Evolutionary conservation across 2,888 invertebrate genomes (phyloP), one percentile per base, ranked within the genome.

Genomic region (Campoletis raptor): DNA sequence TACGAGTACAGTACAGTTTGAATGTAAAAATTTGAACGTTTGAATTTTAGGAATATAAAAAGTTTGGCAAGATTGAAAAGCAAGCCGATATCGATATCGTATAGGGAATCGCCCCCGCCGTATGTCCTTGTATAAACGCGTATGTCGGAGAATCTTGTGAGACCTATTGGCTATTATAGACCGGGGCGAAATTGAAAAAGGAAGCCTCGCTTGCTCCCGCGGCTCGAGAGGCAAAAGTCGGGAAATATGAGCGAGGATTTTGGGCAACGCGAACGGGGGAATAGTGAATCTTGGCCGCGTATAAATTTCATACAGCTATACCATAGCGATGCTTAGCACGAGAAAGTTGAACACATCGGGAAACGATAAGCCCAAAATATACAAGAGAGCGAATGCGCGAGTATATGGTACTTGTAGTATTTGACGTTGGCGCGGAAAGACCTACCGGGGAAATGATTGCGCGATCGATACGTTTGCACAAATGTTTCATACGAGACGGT

Each of bases 161-260:
- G 40, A 36, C 15, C 9, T 54, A 67, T 67, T 54, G 66, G 66
- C 48, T 42, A 37, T 30, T 57, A 70, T 54, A 8, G 54, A 15
- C 64, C 66, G 54, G 66, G 57, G 54, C n/a, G 69, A 86, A 86
- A 86, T 86, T 86, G 86, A 77, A 86, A 86, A 81, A 77, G 80
- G 77, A 77, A 86, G 83, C 81, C 48, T 15, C 42, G 21, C 52
- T 15, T 54, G 21, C 52, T 54, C 52, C 21, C n/a, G 18, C n/a
- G 76, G 30, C 74, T 18, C 21, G 66, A 66, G 66, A 66, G 66
- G 37, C 54, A 73, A 21, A 69, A 37, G 45, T 21, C 57, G 40
- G 37, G 64, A 85, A 79, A 83, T 86, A 83, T 81, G 73, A 83
- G 83, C 21, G 67, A 45, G 77, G 83, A 86, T 86, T 72, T 54